Evolutionary conservation across 1,140 invertebrate genomes (phyloP).

Genomic region (Drosophila persimilis): DNA sequence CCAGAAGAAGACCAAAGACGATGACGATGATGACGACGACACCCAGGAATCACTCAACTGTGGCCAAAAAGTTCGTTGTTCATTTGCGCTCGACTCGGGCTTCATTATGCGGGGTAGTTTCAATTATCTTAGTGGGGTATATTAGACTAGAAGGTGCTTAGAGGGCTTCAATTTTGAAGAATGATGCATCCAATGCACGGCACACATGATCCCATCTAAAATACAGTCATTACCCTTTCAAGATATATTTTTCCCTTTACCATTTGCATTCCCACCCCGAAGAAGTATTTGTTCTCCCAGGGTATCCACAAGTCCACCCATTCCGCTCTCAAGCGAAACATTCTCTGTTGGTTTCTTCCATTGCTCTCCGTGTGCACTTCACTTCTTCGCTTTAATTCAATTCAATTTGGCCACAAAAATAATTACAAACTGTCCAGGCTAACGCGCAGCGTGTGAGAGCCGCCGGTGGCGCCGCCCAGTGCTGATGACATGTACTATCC

Average conservation of each 20-base stretch:
- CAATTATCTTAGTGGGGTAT: not conserved
- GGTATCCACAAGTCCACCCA: not conserved
- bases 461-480: conserved; percentile 54
- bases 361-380: conserved; percentile 28
- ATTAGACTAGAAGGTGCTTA: not conserved
- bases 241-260: too few species aligned
- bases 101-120: conserved; percentile 36
- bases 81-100: conserved; percentile 65
- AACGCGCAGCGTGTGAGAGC: conserved; percentile 73
- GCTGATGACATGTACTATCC: conserved; percentile 56
- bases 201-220: too few species aligned
- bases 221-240: too few species aligned
- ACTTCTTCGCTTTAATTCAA: conserved; percentile 72
- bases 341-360: conserved; percentile 33
- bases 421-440: conserved; percentile 76
- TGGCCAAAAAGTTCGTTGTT: conserved; percentile 78
- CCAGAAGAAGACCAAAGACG: conserved; percentile 19
- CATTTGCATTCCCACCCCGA: too few species aligned
- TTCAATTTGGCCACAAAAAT: conserved; percentile 79
- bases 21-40: conserved; percentile 59
- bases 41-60: conserved; percentile 77
- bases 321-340: not conserved
- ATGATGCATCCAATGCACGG: too few species aligned
- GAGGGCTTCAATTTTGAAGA: not conserved
- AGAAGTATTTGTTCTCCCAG: not conserved